A percentile compares a stretch with the other conserved stretches of the same genome.
Evolutionary conservation across 1,140 invertebrate genomes (phyloP).

Genomic region (Mya arenaria): DNA sequence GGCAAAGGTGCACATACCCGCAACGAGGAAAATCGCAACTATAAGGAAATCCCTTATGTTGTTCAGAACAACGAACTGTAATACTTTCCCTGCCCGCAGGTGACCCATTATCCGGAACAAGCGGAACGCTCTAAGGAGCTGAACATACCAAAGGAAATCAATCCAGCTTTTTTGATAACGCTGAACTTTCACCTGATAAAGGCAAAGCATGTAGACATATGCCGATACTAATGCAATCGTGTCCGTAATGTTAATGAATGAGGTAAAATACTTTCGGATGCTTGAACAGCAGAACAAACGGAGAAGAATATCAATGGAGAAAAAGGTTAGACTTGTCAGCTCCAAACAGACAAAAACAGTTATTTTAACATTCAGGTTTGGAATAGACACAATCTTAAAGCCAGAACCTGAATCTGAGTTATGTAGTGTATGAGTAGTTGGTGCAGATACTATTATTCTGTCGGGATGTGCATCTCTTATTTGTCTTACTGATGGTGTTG

Average conservation of each 20-base stretch:
- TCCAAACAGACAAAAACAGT: neutral
- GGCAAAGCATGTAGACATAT: neutral
- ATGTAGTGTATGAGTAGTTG: too few relatives aligned
- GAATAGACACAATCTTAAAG: too few relatives aligned
- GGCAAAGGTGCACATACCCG: slow-evolving; percentile 27
- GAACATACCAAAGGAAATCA: slow-evolving; percentile 20
- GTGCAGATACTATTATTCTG: too few relatives aligned
- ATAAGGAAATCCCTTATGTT: slow-evolving; percentile 30
- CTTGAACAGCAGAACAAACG: slow-evolving; percentile 34
- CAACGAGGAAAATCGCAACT: slow-evolving; percentile 28
- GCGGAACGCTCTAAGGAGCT: slow-evolving; percentile 39
- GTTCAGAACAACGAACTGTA: neutral
- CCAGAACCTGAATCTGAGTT: too few relatives aligned
- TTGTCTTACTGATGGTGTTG: too few relatives aligned
- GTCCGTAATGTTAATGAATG: slow-evolving; percentile 40
- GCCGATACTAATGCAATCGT: slow-evolving; percentile 16
- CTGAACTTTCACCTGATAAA: neutral
- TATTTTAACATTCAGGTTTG: slow-evolving; percentile 35
- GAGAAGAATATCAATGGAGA: slow-evolving; percentile 24
- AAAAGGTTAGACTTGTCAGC: neutral
- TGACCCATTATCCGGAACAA: slow-evolving; percentile 39
- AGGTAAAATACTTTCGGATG: slow-evolving; percentile 34
- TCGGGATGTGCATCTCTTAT: too few relatives aligned
- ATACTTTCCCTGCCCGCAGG: slow-evolving; percentile 31
- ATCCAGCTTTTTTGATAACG: neutral